Conservation (phyloP, 92 coral and sea anemone species). For the Paragorgia papillata region DNA sequence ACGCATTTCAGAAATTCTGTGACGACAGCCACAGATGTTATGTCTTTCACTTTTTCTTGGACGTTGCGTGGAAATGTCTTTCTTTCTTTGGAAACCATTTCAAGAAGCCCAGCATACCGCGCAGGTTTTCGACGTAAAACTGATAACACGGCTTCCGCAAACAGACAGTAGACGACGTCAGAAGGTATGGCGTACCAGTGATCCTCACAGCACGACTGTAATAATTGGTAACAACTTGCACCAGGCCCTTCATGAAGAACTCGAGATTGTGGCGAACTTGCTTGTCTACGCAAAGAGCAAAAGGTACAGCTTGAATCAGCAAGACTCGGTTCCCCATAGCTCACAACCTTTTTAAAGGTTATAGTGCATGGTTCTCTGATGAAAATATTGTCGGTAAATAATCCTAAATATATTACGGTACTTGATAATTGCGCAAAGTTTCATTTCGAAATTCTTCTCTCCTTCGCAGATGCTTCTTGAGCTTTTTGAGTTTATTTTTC, state of each 20-base stretch:
- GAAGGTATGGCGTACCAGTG: background rate
- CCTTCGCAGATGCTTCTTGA: too few species aligned
- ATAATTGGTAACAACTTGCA: conserved; percentile 57
- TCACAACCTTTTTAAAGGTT: too few species aligned
- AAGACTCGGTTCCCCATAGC: too few species aligned
- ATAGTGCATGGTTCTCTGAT: too few species aligned
- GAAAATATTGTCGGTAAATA: too few species aligned
- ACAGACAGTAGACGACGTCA: conserved; percentile 65
- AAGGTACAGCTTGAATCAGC: too few species aligned
- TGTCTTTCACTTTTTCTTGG: background rate
- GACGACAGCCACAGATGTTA: background rate
- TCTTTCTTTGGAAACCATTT: conserved; percentile 21
- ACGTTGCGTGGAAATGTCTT: background rate
- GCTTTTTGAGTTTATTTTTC: too few species aligned
- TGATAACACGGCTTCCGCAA: conserved; percentile 62
- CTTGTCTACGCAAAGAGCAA: conserved; percentile 56
- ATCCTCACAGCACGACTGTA: conserved; percentile 47
- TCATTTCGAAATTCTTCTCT: too few species aligned
- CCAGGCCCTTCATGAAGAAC: conserved; percentile 51
- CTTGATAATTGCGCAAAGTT: too few species aligned
- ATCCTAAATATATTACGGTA: too few species aligned
- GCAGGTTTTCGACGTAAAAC: conserved; percentile 61
- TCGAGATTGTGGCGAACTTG: conserved; percentile 60
- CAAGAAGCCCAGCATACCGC: conserved; percentile 43
- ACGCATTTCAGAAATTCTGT: background rate